Percentiles rank a stretch among this genome's conserved stretches.
Evolutionary conservation across 2,113 vertebrate genomes (phyloP).

Genomic region (Epinephelus moara): DNA sequence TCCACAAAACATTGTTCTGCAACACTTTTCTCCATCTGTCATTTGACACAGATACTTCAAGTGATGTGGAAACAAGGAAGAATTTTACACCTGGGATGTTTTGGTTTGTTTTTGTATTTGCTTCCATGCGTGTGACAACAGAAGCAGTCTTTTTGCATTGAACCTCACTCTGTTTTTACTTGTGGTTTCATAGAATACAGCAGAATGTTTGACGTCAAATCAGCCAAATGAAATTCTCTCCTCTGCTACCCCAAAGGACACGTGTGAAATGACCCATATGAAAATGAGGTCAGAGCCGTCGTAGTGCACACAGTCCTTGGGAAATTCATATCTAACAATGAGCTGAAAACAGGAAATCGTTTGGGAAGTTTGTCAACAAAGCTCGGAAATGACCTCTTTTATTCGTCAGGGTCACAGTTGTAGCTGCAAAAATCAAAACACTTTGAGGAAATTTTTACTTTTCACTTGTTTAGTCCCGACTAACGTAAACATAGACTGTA

Average conservation of each 20-base stretch:
- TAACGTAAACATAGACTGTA: slow-evolving; percentile 31
- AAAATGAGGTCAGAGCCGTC: slow-evolving; percentile 48
- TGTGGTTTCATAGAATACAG: slow-evolving; percentile 5
- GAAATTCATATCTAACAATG: slow-evolving; percentile 64
- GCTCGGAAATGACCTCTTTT: slow-evolving; percentile 72
- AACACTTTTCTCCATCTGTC: slow-evolving; percentile 16
- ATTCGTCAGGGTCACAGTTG: slow-evolving; percentile 41
- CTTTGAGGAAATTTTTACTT: slow-evolving; percentile 45
- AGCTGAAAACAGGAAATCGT: slow-evolving; percentile 70
- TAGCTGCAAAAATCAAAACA: slow-evolving; percentile 39
- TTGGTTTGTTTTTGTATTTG: not conserved
- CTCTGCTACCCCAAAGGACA: slow-evolving; percentile 20
- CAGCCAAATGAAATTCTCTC: slow-evolving; percentile 10
- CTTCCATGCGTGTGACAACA: not conserved
- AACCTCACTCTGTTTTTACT: not conserved
- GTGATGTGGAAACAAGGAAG: slow-evolving; percentile 3
- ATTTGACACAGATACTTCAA: slow-evolving; percentile 14
- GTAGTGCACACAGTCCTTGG: slow-evolving; percentile 36
- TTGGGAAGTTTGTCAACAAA: slow-evolving; percentile 80
- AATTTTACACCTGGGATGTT: not conserved
- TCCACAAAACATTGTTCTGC: slow-evolving; percentile 25
- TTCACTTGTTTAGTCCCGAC: slow-evolving; percentile 10
- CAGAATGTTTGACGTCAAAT: not conserved
- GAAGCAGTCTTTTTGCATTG: not conserved
- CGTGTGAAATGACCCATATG: slow-evolving; percentile 40